Evolutionary conservation across 2,888 invertebrate species (phyloP).

Genomic region (Oscheius sp.): DNA sequence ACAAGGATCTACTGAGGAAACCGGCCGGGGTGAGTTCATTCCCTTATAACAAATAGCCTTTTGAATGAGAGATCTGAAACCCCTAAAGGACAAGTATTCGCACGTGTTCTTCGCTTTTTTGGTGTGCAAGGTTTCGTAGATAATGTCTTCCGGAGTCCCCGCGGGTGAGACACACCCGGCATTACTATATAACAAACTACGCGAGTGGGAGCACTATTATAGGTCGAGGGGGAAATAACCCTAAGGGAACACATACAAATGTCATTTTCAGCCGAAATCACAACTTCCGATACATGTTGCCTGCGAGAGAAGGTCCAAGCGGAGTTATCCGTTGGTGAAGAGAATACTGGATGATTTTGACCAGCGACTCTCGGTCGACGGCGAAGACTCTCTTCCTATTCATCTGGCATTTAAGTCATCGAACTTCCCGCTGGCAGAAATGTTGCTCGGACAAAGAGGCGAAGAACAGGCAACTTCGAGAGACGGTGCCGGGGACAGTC

Average conservation of each 20-base stretch:
- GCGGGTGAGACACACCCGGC: slow-evolving; percentile 5
- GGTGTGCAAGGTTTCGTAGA: slow-evolving; percentile 13
- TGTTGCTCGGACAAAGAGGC: slow-evolving; percentile 86
- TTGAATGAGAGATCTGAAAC: neutral
- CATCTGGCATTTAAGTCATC: slow-evolving; percentile 79
- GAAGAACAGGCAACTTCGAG: slow-evolving; percentile 83
- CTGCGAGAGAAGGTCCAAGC: slow-evolving; percentile 90
- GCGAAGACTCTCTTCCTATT: slow-evolving; percentile 64
- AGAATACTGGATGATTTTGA: slow-evolving; percentile 86
- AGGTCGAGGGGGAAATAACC: neutral
- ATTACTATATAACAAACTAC: slow-evolving; percentile 24
- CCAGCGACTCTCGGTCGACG: slow-evolving; percentile 82
- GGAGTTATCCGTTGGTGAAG: slow-evolving; percentile 89
- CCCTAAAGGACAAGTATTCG: neutral
- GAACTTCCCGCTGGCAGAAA: slow-evolving; percentile 93
- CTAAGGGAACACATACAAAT: neutral
- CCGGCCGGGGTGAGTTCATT: slow-evolving; percentile 80
- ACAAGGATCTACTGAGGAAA: slow-evolving; percentile 87
- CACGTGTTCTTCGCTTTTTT: slow-evolving; percentile 17
- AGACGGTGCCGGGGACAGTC: slow-evolving; percentile 85
- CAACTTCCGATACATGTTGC: slow-evolving; percentile 96
- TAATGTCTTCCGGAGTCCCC: slow-evolving; percentile 22
- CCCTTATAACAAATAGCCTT: neutral
- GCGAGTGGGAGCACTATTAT: neutral
- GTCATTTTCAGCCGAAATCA: slow-evolving; percentile 83